A percentile compares a stretch with the other conserved stretches of the same genome.
Conservation (phyloP, 2,797 vertebrate species). For the Botia kubotai region DNA sequence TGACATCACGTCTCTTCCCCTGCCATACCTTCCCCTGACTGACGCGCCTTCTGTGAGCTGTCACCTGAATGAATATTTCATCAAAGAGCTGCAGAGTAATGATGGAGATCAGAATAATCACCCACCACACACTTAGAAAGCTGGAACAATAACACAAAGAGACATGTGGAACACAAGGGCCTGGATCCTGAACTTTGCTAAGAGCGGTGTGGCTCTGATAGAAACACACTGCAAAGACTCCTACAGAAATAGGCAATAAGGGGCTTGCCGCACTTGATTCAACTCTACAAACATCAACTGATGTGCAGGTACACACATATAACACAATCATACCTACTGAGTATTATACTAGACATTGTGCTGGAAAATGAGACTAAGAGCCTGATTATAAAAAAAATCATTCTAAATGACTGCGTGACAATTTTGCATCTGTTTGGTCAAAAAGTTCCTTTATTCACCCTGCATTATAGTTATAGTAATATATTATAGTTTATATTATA, state of each 20-base stretch:
- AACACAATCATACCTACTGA: no score
- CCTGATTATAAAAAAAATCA: no score
- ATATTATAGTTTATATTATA: no score
- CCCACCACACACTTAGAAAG: constrained; percentile 2
- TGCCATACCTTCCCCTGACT: constrained; percentile 45
- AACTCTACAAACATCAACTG: no score
- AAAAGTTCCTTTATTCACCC: neutral
- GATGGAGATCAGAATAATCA: neutral
- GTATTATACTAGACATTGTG: no score
- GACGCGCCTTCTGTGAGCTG: neutral
- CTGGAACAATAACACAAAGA: constrained; percentile 11
- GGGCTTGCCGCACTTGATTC: no score
- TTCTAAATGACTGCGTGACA: no score
- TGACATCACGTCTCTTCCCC: constrained; percentile 17
- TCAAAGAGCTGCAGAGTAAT: constrained; percentile 42
- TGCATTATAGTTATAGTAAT: neutral
- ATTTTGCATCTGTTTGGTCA: no score
- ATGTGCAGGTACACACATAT: no score
- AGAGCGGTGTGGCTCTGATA: neutral
- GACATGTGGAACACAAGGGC: neutral
- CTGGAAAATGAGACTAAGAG: no score
- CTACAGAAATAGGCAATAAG: neutral
- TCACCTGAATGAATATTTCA: constrained; percentile 57
- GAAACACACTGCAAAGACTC: neutral
- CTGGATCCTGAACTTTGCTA: constrained; percentile 1